Percentiles rank a stretch among this genome's conserved stretches.
These are phyloP conservation scores for Acromyrmex charruanus DNA, from an alignment of 1,140 invertebrate genomes.

Conservation along the genomic window DNA sequence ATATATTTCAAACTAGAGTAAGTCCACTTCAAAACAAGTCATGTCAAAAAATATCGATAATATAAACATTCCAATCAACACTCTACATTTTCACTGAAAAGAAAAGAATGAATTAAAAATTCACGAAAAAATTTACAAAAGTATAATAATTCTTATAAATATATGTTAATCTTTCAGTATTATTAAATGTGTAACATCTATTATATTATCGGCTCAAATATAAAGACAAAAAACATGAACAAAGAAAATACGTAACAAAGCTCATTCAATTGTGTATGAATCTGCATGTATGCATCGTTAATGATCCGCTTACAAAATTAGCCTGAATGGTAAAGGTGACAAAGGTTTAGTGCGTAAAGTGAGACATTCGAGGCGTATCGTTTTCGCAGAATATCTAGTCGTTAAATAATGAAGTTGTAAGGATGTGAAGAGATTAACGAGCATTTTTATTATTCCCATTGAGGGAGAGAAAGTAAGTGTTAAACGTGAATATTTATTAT, in stretches of 20 bases:
- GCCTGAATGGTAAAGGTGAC: conserved; percentile 40
- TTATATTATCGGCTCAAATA: neutral
- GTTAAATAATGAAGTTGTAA: conserved; percentile 43
- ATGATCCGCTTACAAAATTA: conserved; percentile 51
- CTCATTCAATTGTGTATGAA: conserved; percentile 37
- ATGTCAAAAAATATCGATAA: neutral
- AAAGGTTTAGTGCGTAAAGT: neutral
- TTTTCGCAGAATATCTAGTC: neutral
- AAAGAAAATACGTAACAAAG: conserved; percentile 5
- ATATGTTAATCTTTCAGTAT: neutral
- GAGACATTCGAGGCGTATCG: conserved; percentile 8
- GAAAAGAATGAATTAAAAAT: neutral
- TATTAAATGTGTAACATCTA: neutral
- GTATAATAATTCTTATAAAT: neutral
- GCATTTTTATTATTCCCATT: conserved; percentile 1
- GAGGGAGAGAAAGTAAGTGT: neutral
- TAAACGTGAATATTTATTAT: conserved; percentile 34
- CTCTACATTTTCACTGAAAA: neutral
- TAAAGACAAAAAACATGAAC: neutral
- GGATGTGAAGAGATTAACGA: neutral
- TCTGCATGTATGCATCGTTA: conserved; percentile 40
- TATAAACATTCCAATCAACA: neutral
- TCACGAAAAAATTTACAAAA: neutral
- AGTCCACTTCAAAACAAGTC: neutral
- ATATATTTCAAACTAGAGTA: neutral